Conservation (phyloP, 2,888 invertebrate genomes). For the Neria commutata region DNA sequence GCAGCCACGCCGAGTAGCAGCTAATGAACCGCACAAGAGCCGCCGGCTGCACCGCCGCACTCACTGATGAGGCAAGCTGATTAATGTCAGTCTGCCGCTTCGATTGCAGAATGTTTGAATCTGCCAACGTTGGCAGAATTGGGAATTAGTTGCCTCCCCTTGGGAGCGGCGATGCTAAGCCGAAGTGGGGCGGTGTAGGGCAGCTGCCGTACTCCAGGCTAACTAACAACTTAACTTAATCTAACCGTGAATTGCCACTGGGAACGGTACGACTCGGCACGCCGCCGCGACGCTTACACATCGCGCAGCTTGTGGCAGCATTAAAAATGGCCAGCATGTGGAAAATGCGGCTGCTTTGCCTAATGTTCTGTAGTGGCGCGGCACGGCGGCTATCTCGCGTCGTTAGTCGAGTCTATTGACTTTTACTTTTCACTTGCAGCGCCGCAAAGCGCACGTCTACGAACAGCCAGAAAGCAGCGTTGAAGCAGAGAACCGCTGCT, state of each 20-base stretch:
- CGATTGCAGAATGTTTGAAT: background rate
- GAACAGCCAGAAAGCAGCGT: background rate
- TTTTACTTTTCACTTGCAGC: slow-evolving; percentile 30
- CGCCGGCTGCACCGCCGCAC: too few species aligned
- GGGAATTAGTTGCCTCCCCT: slow-evolving; percentile 13
- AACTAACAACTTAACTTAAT: slow-evolving; percentile 5
- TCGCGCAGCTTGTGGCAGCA: too few species aligned
- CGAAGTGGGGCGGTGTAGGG: background rate
- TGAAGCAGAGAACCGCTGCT: background rate
- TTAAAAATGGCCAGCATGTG: background rate
- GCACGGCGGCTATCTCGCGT: background rate
- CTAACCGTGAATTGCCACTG: slow-evolving; percentile 5
- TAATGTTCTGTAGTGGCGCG: slow-evolving; percentile 9
- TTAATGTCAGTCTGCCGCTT: slow-evolving; percentile 34
- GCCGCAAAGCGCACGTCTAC: background rate
- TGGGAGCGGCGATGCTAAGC: background rate
- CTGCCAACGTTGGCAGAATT: slow-evolving; percentile 16
- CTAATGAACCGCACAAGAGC: slow-evolving; percentile 51
- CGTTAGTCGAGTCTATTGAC: slow-evolving; percentile 10
- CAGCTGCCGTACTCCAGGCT: background rate
- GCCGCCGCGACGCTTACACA: too few species aligned
- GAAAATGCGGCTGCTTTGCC: slow-evolving; percentile 6
- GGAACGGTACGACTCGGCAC: background rate
- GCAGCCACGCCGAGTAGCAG: slow-evolving; percentile 41
- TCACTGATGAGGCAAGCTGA: slow-evolving; percentile 49